phyloP scores from a whole-genome alignment of 2,797 vertebrate species.

The Coendou prehensilis region DNA sequence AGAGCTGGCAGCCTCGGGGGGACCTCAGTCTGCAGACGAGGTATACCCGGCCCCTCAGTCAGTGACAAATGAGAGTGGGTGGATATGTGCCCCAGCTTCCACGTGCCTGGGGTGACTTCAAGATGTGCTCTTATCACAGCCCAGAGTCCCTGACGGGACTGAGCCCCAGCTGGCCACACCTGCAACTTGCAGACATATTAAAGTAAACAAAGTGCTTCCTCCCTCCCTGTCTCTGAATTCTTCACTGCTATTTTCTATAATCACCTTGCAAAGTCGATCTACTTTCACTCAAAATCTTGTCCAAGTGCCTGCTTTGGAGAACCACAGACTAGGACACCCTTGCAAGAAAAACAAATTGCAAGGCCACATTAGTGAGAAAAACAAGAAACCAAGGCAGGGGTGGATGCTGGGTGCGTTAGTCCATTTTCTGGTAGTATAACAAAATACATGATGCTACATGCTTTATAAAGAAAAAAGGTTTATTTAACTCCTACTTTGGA shows the following conservation, averaged over 20 bases:
- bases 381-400: neutral
- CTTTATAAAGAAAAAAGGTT: neutral
- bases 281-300: slow-evolving; percentile 5
- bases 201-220: neutral
- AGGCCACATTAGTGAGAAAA: neutral
- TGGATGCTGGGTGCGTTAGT: neutral
- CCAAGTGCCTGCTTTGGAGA: neutral
- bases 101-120: neutral
- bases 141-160: neutral
- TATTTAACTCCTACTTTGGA: neutral
- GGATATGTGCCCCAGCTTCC: neutral
- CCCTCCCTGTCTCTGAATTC: neutral
- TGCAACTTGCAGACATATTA: neutral
- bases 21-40: neutral
- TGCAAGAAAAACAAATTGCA: neutral
- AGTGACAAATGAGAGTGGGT: neutral
- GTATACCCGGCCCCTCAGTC: neutral
- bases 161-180: neutral
- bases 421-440: neutral
- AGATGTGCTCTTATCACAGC: neutral
- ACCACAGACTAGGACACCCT: neutral
- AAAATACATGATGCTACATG: neutral
- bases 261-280: neutral
- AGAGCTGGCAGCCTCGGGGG: neutral
- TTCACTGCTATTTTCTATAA: slow-evolving; percentile 7